Conservation (phyloP, 1,140 invertebrate species). For the Rhagoletis pomonella region DNA sequence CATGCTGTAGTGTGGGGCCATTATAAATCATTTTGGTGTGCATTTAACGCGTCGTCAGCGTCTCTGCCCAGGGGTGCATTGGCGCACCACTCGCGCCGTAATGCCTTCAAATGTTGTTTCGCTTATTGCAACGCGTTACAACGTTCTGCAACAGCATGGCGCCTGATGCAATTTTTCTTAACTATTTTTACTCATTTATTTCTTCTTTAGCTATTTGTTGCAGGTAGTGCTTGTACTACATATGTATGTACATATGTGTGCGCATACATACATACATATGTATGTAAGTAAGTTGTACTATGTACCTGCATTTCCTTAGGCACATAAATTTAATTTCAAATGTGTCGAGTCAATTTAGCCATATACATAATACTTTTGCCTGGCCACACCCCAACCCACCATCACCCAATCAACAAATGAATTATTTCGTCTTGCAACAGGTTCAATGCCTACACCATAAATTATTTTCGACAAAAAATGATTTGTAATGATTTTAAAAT, state of each 20-base stretch:
- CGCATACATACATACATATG: no score
- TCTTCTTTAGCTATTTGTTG: not conserved
- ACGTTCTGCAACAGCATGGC: not conserved
- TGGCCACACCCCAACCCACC: not conserved
- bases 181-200: not conserved
- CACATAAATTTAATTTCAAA: constrained; percentile 52
- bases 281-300: not conserved
- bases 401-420: constrained; percentile 27
- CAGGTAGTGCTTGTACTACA: no score
- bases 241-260: not conserved
- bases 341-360: constrained; percentile 44
- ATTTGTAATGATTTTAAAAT: constrained; percentile 30
- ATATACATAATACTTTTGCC: not conserved
- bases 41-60: constrained; percentile 14
- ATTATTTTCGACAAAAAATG: constrained; percentile 8
- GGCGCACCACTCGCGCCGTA: not conserved
- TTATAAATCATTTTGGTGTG: constrained; percentile 46
- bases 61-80: not conserved
- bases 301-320: not conserved
- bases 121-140: not conserved
- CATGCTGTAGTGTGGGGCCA: not conserved
- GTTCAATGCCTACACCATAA: not conserved
- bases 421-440: constrained; percentile 15
- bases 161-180: not conserved
- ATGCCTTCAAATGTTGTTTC: constrained; percentile 8